These are phyloP conservation scores for Apodemus sylvaticus DNA, from an alignment of 2,113 vertebrate genomes.

Conservation along the genomic window DNA sequence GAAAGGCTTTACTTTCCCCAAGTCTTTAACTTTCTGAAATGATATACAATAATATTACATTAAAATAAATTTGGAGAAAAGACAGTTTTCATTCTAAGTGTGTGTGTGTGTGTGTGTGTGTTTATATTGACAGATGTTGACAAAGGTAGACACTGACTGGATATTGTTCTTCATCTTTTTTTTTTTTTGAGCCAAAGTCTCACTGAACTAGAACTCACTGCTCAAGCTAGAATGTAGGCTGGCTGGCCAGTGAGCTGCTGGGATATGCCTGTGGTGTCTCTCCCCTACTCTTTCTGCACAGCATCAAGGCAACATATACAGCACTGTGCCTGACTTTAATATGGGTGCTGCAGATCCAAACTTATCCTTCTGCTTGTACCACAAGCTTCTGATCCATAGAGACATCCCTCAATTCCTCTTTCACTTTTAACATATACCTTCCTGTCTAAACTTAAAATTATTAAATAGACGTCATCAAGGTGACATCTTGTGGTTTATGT, in stretches of 20 bases:
- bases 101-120: neutral
- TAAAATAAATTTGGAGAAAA: conserved; percentile 14
- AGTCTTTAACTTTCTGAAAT: neutral
- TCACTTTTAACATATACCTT: neutral
- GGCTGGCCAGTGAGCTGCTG: neutral
- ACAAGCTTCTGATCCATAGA: neutral
- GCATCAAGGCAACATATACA: neutral
- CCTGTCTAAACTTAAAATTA: neutral
- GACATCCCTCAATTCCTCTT: neutral
- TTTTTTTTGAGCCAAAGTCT: neutral
- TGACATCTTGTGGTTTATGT: too few species aligned
- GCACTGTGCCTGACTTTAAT: neutral
- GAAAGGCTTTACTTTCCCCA: neutral
- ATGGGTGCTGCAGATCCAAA: too few species aligned
- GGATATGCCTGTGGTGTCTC: neutral
- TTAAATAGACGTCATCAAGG: neutral
- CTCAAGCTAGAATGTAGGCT: neutral
- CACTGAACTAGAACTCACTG: neutral
- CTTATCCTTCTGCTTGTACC: neutral
- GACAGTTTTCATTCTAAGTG: neutral
- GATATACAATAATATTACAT: neutral
- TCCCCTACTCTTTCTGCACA: neutral
- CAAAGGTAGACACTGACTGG: neutral
- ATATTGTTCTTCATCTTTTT: neutral
- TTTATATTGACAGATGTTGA: neutral